These are phyloP conservation scores for Drosophila gunungcola DNA, from an alignment of 1,140 invertebrate species.

Conservation along the genomic window DNA sequence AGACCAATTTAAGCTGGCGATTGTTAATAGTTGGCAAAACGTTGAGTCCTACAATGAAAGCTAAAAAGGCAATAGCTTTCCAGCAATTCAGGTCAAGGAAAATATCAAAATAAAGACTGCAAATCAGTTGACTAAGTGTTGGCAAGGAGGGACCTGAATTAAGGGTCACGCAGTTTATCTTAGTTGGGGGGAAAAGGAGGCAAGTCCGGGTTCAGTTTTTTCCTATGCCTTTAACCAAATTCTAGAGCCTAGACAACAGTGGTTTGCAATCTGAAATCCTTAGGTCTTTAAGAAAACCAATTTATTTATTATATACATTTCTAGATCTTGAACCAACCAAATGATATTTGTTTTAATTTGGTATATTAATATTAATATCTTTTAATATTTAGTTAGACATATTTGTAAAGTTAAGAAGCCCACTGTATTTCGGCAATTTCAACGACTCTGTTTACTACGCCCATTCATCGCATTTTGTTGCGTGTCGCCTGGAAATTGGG, in stretches of 20 bases:
- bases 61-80: slow-evolving; percentile 43
- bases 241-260: background rate
- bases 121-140: slow-evolving; percentile 20
- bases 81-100: slow-evolving; percentile 76
- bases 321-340: too few species aligned
- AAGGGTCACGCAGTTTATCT: slow-evolving; percentile 31
- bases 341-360: too few species aligned
- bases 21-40: slow-evolving; percentile 22
- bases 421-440: slow-evolving; percentile 6
- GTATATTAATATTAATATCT: background rate
- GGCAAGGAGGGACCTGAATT: slow-evolving; percentile 5
- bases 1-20: slow-evolving; percentile 41
- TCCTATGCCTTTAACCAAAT: background rate
- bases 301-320: too few species aligned
- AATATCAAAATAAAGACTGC: slow-evolving; percentile 64
- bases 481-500: slow-evolving; percentile 70
- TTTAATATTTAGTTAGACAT: background rate
- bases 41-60: background rate
- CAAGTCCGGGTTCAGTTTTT: slow-evolving; percentile 9
- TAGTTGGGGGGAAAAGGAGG: slow-evolving; percentile 1
- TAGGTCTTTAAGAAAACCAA: too few species aligned
- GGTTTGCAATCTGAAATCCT: background rate
- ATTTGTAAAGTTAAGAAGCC: background rate
- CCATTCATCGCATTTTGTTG: slow-evolving; percentile 68
- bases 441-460: slow-evolving; percentile 47